Evolutionary conservation across 2,113 vertebrate species (phyloP), one percentile per base, ranked within the genome.

Genomic region (Pyrgilauda ruficollis): DNA sequence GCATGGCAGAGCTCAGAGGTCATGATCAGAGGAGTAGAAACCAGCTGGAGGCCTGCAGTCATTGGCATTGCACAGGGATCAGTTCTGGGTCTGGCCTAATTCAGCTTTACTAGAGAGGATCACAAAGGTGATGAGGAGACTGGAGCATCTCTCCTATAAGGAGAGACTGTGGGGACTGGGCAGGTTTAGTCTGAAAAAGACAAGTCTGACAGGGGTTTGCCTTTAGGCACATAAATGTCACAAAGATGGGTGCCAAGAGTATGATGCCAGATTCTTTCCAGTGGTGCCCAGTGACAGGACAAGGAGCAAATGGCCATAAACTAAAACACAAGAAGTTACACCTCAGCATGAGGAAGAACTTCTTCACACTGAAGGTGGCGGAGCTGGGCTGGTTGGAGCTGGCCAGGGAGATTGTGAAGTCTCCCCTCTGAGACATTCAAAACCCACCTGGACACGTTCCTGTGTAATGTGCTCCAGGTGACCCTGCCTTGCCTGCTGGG

Each of bases 381-480:
- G 30, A 46, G 7, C 7, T 26, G 35, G 20, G 24, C 30, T 24
- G 4, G 13, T 31, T 4, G 3, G 28, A 37, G 2, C 33, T 75
- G 20, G 7, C 28, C 20, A 30, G 28, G 6, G 15, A 22, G 27
- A 12, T 12, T 2, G 1, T 21, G 19, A 22, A 67, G 8, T 59
- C 23, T 59, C 11, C 19, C 8, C 33, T 75, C 78, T 26, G 28
- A 33, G n/a, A 13, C 14, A 46, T 24, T n/a, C 6, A 30, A 53
- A 68, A 22, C 13, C 9, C 33, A 53, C 4, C 19, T 47, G n/a
- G 28, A 30, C 0, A 0, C 0, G 0, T 47, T 68, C 53, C 30
- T 69, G n/a, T 41, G 20, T 24, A 14, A 26, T 8, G 6, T 55
- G 30, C 5, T 41, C 11, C 10, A 19, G n/a, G 8, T 55, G 26